Evolutionary conservation across 2,113 vertebrate genomes (phyloP), one percentile per base, ranked within the genome.

Genomic region (Pampusana beccarii): DNA sequence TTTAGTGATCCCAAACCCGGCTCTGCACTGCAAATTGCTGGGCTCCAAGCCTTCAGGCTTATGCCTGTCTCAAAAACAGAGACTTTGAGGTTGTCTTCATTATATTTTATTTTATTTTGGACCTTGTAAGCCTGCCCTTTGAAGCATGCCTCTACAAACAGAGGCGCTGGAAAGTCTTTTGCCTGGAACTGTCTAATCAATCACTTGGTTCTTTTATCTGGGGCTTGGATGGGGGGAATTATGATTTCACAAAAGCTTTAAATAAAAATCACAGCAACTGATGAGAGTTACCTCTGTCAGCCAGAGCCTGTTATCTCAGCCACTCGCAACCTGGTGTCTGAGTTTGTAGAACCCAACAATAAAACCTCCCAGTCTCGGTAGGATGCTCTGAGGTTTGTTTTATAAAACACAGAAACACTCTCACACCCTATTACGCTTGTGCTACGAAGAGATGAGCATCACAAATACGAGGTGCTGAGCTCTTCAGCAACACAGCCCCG

Each of bases 251-350:
- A 51, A 73, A 83, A 87, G 5, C 31, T 19, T 75, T 56, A 85
- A 77, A 73, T 61, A 80, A 73, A 88, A 90, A 57, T 34, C 48
- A 13, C 14, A 34, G 71, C 16, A 29, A 19, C 8, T 33, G 19
- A 53, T 17, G 7, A 1, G 10, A 38, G 21, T 29, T 74, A 25
- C 33, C 8, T 16, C 48, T 77, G 34, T 28, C 28, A 91, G 61
- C 21, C 73, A 19, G 34, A 33, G 13, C 18, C 16, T 13, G 16
- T 40, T 69, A 21, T 13, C 56, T 75, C 69, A 44, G 42, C 53
- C 2, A 0, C 31, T 84, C 2, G 9, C 12, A 31, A 5, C 29
- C 23, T 10, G 8, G 11, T 62, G 31, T 17, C 10, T 2, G 62
- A 54, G 42, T 38, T 54, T 62, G 14, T 50, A 29, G 31, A 51